Conservation (phyloP, 2,797 vertebrate genomes). For the Astyanax mexicanus region DNA sequence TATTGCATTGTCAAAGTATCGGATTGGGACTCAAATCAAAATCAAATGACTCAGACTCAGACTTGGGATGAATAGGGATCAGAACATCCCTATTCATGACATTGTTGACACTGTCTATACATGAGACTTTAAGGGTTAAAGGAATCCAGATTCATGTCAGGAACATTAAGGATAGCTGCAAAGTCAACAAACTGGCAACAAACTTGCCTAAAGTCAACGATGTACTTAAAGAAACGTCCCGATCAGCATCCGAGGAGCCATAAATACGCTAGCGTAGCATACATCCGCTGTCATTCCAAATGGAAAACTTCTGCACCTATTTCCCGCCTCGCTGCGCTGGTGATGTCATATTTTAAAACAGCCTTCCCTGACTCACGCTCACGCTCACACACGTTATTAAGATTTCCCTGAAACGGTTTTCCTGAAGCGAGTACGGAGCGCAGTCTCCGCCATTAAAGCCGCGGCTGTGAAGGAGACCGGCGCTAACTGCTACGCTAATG, state of each 20-base stretch:
- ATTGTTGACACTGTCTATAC: too few species aligned
- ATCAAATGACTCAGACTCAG: too few species aligned
- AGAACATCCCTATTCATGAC: too few species aligned
- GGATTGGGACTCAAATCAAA: too few species aligned
- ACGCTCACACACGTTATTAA: slow-evolving; percentile 24
- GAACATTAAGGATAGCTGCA: background rate
- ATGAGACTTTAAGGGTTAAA: background rate
- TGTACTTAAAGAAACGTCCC: slow-evolving; percentile 18
- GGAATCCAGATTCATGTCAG: background rate
- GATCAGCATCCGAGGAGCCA: background rate
- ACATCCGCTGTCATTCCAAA: slow-evolving; percentile 28
- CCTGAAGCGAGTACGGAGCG: background rate
- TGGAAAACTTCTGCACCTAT: slow-evolving; percentile 15
- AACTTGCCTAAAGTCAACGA: slow-evolving; percentile 3
- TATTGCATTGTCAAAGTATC: too few species aligned
- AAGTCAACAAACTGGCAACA: background rate
- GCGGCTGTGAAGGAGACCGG: slow-evolving; percentile 47
- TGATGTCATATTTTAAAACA: slow-evolving; percentile 31
- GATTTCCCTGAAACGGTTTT: background rate
- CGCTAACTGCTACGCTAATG: background rate
- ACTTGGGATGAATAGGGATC: too few species aligned
- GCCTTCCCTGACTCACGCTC: background rate
- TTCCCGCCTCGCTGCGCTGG: slow-evolving; percentile 20
- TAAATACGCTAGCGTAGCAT: slow-evolving; percentile 19
- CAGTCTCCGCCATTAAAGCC: slow-evolving; percentile 5